Percentiles rank a stretch among this genome's conserved stretches.
phyloP scores from a whole-genome alignment of 2,113 vertebrate species.

The Indri indri region DNA sequence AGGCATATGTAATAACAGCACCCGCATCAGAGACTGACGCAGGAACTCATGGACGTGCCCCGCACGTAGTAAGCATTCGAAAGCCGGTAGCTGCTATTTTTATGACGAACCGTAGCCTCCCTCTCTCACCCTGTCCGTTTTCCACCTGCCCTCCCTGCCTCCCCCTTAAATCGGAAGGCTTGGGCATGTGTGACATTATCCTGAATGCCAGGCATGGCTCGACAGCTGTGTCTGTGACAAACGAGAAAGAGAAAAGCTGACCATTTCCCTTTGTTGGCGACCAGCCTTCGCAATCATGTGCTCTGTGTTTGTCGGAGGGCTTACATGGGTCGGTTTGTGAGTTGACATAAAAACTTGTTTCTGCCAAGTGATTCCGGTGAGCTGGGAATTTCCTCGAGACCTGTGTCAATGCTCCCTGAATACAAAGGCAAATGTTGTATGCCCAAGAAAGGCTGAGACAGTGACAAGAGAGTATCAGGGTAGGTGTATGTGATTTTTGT shows the following conservation, averaged over 20 bases:
- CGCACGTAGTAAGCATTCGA: neutral
- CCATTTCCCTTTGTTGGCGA: neutral
- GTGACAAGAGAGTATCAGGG: neutral
- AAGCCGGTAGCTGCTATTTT: neutral
- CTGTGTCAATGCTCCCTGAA: conserved; percentile 45
- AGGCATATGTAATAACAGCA: neutral
- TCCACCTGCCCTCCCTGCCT: neutral
- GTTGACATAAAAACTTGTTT: conserved; percentile 76
- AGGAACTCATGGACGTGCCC: neutral
- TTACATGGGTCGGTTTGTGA: conserved; percentile 57
- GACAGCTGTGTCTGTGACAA: conserved; percentile 38
- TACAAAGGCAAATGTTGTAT: conserved; percentile 42
- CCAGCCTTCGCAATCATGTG: neutral
- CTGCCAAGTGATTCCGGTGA: conserved; percentile 72
- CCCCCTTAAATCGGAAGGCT: neutral
- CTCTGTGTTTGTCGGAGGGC: conserved; percentile 62
- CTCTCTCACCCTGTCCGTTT: neutral
- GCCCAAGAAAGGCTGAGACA: neutral
- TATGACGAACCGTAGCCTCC: neutral
- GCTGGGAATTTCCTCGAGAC: conserved; percentile 66
- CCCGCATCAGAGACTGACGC: neutral
- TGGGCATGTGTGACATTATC: neutral
- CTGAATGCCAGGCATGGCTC: neutral
- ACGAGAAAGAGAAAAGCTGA: neutral
- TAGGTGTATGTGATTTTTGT: neutral